phyloP scores from a whole-genome alignment of 2,113 vertebrate genomes.

The Odobenus rosmarus region DNA sequence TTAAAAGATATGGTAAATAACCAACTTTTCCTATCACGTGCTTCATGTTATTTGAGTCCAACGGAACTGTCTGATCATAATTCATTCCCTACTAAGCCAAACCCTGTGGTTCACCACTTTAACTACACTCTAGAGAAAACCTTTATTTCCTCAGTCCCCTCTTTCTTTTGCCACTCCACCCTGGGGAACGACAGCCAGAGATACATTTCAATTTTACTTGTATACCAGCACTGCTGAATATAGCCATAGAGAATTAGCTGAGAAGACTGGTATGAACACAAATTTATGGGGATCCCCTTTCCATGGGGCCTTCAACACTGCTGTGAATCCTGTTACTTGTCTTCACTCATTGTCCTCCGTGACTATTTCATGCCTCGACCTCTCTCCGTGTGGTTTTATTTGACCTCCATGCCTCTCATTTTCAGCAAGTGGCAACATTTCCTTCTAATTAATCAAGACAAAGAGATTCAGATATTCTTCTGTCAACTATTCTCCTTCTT shows the following conservation, averaged over 20 bases:
- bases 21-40: not conserved
- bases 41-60: not conserved
- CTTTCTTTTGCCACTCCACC: not conserved
- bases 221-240: not conserved
- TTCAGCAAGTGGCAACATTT: not conserved
- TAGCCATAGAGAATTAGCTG: not conserved
- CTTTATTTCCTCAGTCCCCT: not conserved
- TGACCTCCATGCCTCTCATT: not conserved
- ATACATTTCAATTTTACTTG: not conserved
- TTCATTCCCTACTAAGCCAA: not conserved
- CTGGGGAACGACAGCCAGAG: not conserved
- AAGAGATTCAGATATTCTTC: not conserved
- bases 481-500: slow-evolving; percentile 1
- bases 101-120: not conserved
- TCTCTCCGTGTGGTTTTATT: not conserved
- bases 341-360: not conserved
- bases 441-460: slow-evolving; percentile 17
- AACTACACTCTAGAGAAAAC: not conserved
- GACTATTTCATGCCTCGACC: not conserved
- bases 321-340: not conserved
- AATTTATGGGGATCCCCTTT: not conserved
- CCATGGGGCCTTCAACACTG: not conserved
- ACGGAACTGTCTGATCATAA: not conserved
- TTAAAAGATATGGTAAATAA: not conserved
- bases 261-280: not conserved